These are phyloP conservation scores for Tryphoninae sp. DNA, from an alignment of 2,888 invertebrate species.

Conservation along the genomic window DNA sequence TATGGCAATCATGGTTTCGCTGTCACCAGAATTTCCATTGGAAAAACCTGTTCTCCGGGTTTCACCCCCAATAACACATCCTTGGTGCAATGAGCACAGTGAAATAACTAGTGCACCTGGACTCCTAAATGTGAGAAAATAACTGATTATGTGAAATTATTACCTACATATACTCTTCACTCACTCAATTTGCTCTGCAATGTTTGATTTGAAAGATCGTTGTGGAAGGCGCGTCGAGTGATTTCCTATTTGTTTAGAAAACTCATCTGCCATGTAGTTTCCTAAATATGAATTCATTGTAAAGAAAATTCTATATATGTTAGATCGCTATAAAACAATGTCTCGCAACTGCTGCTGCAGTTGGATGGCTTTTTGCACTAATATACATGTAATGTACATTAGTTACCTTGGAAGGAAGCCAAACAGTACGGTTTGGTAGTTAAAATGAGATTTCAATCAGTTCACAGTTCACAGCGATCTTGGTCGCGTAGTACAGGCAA, in stretches of 20 bases:
- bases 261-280: too few species aligned
- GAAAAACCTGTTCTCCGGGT: conserved; percentile 88
- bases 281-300: not conserved
- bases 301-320: not conserved
- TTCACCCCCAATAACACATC: conserved; percentile 86
- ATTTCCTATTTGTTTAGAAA: too few species aligned
- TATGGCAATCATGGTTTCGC: conserved; percentile 86
- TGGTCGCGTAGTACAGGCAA: conserved; percentile 90
- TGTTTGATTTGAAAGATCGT: conserved; percentile 2
- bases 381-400: not conserved
- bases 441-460: conserved; percentile 75
- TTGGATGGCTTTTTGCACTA: conserved; percentile 32
- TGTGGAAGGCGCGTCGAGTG: not conserved
- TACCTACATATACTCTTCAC: not conserved
- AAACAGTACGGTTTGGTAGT: not conserved
- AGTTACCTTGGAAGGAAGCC: not conserved
- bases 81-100: conserved; percentile 88
- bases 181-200: not conserved
- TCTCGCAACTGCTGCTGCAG: conserved; percentile 21
- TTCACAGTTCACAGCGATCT: conserved; percentile 91
- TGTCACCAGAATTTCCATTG: conserved; percentile 88
- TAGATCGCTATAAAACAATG: not conserved
- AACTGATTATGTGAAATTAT: not conserved
- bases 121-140: conserved; percentile 85
- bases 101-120: conserved; percentile 90